These are phyloP conservation scores for Leptinotarsa juncta DNA, from an alignment of 2,888 invertebrate species.

Conservation along the genomic window DNA sequence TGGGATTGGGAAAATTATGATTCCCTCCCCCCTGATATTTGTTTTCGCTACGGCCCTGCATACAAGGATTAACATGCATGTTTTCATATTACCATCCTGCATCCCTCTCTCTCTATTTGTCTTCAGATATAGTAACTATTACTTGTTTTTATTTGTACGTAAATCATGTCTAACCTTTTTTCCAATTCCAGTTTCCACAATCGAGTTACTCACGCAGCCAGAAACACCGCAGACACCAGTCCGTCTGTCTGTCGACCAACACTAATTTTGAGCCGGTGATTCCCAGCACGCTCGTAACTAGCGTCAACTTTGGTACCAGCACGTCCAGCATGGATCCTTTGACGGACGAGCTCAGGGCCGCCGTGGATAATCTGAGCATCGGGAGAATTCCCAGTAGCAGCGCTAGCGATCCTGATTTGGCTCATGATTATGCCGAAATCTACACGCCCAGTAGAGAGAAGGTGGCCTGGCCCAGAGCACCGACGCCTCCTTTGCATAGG, in stretches of 20 bases:
- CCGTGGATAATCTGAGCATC: conserved; percentile 69
- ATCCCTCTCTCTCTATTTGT: no score
- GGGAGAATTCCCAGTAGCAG: conserved; percentile 73
- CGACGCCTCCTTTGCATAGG: conserved; percentile 91
- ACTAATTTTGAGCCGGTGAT: conserved; percentile 61
- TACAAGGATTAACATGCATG: no score
- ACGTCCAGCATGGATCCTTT: conserved; percentile 68
- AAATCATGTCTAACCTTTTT: conserved; percentile 2
- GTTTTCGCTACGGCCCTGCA: no score
- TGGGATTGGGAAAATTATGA: no score
- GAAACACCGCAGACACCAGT: conserved; percentile 70
- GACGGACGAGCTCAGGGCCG: conserved; percentile 72
- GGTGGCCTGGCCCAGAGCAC: conserved; percentile 71
- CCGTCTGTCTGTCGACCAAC: conserved; percentile 66
- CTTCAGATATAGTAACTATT: no score
- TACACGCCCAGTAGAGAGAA: conserved; percentile 88
- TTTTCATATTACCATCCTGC: no score
- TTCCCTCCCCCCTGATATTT: no score
- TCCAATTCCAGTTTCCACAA: conserved; percentile 58
- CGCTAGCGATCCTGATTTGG: conserved; percentile 74
- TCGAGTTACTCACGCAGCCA: conserved; percentile 58
- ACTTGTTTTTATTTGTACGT: neutral
- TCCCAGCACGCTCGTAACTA: conserved; percentile 61
- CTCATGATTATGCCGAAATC: conserved; percentile 94
- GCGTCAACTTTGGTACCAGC: conserved; percentile 63